Conservation (phyloP, 2,888 invertebrate genomes). For the Andrena flavipes region DNA sequence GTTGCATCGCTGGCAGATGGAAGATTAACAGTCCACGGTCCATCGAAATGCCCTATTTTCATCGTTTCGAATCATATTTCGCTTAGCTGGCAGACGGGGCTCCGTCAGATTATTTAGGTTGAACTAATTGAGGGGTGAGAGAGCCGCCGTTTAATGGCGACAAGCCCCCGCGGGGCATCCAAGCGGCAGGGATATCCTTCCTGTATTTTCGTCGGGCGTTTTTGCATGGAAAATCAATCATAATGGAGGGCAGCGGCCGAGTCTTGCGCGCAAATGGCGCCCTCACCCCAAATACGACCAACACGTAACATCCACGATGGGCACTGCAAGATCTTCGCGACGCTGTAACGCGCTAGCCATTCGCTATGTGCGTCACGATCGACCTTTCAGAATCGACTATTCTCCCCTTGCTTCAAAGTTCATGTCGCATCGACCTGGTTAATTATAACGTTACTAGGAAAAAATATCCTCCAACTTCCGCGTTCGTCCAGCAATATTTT, state of each 20-base stretch:
- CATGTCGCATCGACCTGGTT: neutral
- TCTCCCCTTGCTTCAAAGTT: neutral
- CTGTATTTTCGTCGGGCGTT: constrained; percentile 18
- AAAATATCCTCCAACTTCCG: neutral
- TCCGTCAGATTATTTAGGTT: constrained; percentile 48
- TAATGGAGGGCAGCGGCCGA: neutral
- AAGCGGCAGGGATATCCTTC: constrained; percentile 6
- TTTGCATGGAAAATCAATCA: constrained; percentile 51
- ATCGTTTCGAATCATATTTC: constrained; percentile 20
- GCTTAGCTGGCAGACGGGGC: constrained; percentile 39
- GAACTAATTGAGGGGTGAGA: constrained; percentile 48
- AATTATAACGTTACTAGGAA: constrained; percentile 2
- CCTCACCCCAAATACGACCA: no score
- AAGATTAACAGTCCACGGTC: constrained; percentile 2
- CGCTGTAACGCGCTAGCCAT: neutral
- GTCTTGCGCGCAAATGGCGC: neutral
- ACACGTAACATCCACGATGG: neutral
- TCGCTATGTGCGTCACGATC: neutral
- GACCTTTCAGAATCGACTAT: constrained; percentile 8
- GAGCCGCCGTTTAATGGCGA: constrained; percentile 39
- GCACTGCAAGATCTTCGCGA: neutral
- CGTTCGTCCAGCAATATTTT: constrained; percentile 5
- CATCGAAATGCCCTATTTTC: constrained; percentile 12
- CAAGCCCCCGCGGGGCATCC: neutral
- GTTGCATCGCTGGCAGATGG: neutral